Conservation (phyloP, 2,888 invertebrate genomes). For the Lobophora halterata region DNA sequence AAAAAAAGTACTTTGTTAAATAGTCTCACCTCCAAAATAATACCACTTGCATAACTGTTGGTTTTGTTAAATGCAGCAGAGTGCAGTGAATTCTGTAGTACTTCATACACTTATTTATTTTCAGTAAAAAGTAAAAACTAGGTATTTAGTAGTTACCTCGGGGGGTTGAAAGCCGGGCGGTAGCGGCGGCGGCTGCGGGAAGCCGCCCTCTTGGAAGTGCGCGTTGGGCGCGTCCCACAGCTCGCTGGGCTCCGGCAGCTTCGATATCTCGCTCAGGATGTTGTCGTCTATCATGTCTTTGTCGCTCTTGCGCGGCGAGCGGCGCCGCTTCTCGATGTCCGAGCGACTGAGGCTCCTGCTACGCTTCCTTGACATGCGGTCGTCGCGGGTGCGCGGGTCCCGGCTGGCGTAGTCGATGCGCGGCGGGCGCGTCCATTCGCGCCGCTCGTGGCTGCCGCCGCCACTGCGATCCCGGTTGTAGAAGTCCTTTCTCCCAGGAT, state of each 20-base stretch:
- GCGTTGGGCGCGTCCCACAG: slow-evolving; percentile 55
- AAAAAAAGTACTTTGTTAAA: too few species aligned
- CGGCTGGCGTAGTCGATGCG: slow-evolving; percentile 40
- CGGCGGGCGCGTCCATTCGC: slow-evolving; percentile 28
- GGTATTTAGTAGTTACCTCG: slow-evolving; percentile 47
- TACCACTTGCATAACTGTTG: neutral
- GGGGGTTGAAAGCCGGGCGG: slow-evolving; percentile 32
- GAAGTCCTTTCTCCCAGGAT: slow-evolving; percentile 43
- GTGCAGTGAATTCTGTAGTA: too few species aligned
- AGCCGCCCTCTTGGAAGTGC: slow-evolving; percentile 56
- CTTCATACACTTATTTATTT: too few species aligned
- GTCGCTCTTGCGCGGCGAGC: slow-evolving; percentile 60
- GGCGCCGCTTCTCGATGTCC: slow-evolving; percentile 43
- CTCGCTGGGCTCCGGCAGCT: slow-evolving; percentile 68
- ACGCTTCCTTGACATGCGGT: slow-evolving; percentile 43
- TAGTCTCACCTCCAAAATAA: neutral
- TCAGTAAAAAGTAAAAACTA: too few species aligned
- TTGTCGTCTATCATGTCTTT: slow-evolving; percentile 68
- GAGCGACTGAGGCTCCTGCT: slow-evolving; percentile 52
- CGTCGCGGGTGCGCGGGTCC: slow-evolving; percentile 33
- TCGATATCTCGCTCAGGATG: slow-evolving; percentile 66
- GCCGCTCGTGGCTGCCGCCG: slow-evolving; percentile 20
- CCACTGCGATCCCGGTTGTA: slow-evolving; percentile 45
- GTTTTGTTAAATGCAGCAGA: too few species aligned
- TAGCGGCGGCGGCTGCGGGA: slow-evolving; percentile 39